Conservation (phyloP, 2,888 invertebrate genomes). For the Zhuqinia jingwanae region DNA sequence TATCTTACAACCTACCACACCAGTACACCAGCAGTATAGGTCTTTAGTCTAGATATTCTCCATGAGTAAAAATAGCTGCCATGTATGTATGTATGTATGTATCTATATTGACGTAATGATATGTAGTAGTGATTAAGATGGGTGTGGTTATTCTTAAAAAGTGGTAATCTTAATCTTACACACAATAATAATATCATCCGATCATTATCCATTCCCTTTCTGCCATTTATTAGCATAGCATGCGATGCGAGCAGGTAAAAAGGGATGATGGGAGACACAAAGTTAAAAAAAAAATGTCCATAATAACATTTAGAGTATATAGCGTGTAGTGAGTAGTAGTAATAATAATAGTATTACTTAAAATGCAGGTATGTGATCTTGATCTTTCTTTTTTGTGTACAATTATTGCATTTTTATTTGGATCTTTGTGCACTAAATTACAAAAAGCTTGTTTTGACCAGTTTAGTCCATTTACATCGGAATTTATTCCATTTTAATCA, state of each 20-base stretch:
- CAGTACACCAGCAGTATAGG: too few relatives aligned
- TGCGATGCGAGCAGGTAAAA: too few relatives aligned
- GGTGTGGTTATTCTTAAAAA: conserved; percentile 36
- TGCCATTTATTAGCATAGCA: not conserved
- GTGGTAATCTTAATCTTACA: not conserved
- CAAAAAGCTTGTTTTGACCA: conserved; percentile 18
- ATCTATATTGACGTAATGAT: not conserved
- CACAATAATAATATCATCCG: not conserved
- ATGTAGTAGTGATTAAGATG: not conserved
- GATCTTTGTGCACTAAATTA: not conserved
- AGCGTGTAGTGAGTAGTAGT: too few relatives aligned
- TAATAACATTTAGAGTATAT: too few relatives aligned
- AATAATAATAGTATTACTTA: too few relatives aligned
- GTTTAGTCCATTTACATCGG: not conserved
- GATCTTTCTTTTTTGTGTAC: too few relatives aligned
- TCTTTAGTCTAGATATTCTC: not conserved
- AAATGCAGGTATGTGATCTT: conserved; percentile 35
- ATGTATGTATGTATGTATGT: too few relatives aligned
- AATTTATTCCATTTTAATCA: conserved; percentile 38
- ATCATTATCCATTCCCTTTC: not conserved
- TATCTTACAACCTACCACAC: too few relatives aligned
- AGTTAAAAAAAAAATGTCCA: too few relatives aligned
- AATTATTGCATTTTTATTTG: not conserved
- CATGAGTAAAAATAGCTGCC: not conserved
- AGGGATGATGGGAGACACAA: too few relatives aligned